phyloP scores from a whole-genome alignment of 2,797 vertebrate genomes.

The Hybognathus amarus region DNA sequence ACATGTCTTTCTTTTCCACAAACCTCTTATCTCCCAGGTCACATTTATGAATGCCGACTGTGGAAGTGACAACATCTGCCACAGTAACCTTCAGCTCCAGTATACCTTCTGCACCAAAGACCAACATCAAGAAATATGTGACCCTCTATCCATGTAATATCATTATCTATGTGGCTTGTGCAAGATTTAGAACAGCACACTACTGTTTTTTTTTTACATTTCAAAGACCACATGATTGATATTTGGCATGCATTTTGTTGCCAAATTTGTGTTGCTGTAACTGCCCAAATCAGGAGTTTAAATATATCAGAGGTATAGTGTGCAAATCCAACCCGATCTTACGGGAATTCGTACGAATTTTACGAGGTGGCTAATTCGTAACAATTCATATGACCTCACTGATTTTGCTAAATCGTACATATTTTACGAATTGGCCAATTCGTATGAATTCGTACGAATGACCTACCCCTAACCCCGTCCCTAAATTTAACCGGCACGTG shows the following conservation, averaged over 20 bases:
- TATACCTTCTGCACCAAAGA: conserved; percentile 86
- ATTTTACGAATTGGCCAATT: too few species aligned
- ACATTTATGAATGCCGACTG: conserved; percentile 88
- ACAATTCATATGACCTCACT: too few species aligned
- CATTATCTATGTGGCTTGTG: neutral
- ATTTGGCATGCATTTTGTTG: neutral
- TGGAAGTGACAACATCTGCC: conserved; percentile 86
- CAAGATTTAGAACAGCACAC: neutral
- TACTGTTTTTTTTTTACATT: neutral
- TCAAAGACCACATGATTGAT: neutral
- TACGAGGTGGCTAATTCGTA: too few species aligned
- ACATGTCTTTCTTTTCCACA: neutral
- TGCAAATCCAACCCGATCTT: too few species aligned
- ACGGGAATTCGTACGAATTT: too few species aligned
- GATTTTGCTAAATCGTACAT: too few species aligned
- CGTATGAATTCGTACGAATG: too few species aligned
- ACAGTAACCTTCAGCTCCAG: conserved; percentile 87
- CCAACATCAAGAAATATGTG: conserved; percentile 80
- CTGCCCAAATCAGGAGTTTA: neutral
- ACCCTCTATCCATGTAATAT: conserved; percentile 81
- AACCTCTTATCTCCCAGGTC: conserved; percentile 71
- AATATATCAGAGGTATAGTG: neutral
- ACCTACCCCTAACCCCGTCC: too few species aligned
- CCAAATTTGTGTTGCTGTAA: neutral
- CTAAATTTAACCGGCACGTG: too few species aligned